A percentile compares a stretch with the other conserved stretches of the same genome.
These are phyloP conservation scores for Clepsis dumicolana DNA, from an alignment of 2,888 invertebrate species.

Conservation along the genomic window DNA sequence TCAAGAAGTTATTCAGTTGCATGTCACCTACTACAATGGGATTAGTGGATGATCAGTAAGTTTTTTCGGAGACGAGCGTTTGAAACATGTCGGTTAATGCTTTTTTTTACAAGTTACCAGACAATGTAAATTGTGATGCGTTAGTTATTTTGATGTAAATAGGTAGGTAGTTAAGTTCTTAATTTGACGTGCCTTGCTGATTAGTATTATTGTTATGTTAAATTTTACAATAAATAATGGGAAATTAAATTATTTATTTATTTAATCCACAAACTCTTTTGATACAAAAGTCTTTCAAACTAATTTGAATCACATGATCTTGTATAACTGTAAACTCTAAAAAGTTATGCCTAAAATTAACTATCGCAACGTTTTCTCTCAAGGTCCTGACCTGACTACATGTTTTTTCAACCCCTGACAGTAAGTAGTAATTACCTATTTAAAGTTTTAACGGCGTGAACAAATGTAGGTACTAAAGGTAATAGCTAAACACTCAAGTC, in stretches of 20 bases:
- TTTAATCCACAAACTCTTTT: too few species aligned
- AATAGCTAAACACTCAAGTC: neutral
- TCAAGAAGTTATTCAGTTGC: conserved; percentile 16
- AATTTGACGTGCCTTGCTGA: conserved; percentile 59
- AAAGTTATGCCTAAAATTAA: neutral
- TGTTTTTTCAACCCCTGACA: neutral
- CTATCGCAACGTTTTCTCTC: neutral
- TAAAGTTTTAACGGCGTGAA: neutral
- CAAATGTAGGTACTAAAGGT: neutral
- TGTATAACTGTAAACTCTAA: too few species aligned
- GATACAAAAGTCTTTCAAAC: too few species aligned
- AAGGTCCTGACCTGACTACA: neutral
- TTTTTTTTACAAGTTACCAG: conserved; percentile 36
- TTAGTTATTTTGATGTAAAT: conserved; percentile 27
- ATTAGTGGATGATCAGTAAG: conserved; percentile 7
- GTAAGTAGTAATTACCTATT: neutral
- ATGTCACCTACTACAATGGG: conserved; percentile 21
- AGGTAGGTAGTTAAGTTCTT: conserved; percentile 57
- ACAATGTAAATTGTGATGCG: conserved; percentile 31
- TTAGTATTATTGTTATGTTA: conserved; percentile 34
- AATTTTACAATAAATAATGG: conserved; percentile 34
- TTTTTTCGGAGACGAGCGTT: conserved; percentile 13
- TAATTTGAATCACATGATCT: too few species aligned
- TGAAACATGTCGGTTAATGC: conserved; percentile 17
- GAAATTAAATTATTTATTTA: neutral